phyloP scores from a whole-genome alignment of 23 tunicate species.

The Ascidia mentula region DNA sequence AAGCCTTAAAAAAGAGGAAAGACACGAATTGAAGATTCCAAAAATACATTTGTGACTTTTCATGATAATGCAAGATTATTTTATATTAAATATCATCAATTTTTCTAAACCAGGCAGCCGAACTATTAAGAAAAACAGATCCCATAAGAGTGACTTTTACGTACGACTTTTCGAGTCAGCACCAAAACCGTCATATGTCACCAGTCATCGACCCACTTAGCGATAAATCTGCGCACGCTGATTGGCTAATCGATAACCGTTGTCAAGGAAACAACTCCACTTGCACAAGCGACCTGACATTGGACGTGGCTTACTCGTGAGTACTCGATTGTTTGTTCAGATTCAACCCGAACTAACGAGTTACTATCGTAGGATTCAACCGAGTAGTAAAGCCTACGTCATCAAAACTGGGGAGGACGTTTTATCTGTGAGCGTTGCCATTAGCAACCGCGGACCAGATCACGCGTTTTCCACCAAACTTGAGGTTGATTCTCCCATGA shows the following conservation, averaged over 20 bases:
- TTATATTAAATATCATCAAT: too few relatives aligned
- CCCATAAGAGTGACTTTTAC: background rate
- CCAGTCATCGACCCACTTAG: background rate
- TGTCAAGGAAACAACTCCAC: background rate
- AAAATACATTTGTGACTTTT: too few relatives aligned
- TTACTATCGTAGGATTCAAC: slow-evolving; percentile 3
- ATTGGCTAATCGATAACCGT: background rate
- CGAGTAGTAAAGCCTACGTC: background rate
- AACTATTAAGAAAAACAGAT: too few relatives aligned
- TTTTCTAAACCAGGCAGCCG: too few relatives aligned
- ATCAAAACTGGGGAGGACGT: background rate
- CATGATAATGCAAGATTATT: too few relatives aligned
- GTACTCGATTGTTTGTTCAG: background rate
- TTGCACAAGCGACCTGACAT: background rate
- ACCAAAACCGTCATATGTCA: background rate
- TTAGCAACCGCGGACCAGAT: slow-evolving; percentile 6
- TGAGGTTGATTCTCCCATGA: background rate
- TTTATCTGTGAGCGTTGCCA: background rate
- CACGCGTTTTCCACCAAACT: slow-evolving; percentile 1
- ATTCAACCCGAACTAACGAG: background rate
- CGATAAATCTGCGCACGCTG: background rate
- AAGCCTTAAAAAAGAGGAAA: too few relatives aligned
- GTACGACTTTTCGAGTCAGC: background rate
- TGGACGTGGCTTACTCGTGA: background rate
- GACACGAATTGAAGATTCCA: too few relatives aligned